Evolutionary conservation across 2,797 vertebrate genomes (phyloP).

Genomic region (Anomalospiza imberbis): DNA sequence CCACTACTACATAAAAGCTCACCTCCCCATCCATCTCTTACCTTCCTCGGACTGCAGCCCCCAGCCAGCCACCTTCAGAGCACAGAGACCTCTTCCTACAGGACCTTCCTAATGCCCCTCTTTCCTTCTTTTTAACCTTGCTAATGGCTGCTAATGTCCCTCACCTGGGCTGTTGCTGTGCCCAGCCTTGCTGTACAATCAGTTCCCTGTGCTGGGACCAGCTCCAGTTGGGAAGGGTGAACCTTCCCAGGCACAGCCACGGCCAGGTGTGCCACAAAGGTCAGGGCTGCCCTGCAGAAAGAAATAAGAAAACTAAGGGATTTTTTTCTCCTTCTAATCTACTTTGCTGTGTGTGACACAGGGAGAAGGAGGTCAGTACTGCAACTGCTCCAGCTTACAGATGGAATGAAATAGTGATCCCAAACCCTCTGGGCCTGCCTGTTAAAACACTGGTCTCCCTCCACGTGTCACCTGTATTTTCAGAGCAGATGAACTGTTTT

Average conservation of each 20-base stretch:
- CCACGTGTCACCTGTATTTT: not conserved
- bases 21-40: not conserved
- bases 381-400: not conserved
- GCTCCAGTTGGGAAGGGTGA: not conserved
- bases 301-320: not conserved
- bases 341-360: not conserved
- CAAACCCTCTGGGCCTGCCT: not conserved
- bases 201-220: not conserved
- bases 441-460: not conserved
- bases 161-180: not conserved
- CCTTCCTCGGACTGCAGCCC: not conserved
- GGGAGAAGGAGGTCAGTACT: not conserved
- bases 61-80: not conserved
- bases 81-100: not conserved
- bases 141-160: not conserved
- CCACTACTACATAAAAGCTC: not conserved
- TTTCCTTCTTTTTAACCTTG: not conserved
- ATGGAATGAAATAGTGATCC: not conserved
- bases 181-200: not conserved
- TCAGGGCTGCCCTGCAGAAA: not conserved
- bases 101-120: rapidly evolving
- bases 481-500: not conserved
- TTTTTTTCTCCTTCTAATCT: not conserved
- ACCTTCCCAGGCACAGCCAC: not conserved
- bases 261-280: not conserved